Evolutionary conservation across 1,140 invertebrate genomes (phyloP).

Genomic region (Agraylea sexmaculata): DNA sequence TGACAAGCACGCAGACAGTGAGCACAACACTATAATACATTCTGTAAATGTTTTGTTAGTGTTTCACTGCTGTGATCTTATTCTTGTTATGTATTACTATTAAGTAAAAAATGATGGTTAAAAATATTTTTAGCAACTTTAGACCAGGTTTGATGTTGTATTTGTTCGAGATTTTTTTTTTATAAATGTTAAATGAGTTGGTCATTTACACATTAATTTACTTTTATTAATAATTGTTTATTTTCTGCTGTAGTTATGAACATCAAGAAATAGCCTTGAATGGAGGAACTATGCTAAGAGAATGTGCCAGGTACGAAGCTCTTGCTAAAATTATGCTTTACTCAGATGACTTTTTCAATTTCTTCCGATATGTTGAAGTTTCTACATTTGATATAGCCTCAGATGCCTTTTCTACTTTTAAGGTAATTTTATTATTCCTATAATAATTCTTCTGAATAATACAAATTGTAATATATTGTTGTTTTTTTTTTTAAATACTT

Average conservation of each 20-base stretch:
- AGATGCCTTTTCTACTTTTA: constrained; percentile 99
- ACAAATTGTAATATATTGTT: background rate
- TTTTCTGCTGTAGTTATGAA: constrained; percentile 69
- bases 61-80: constrained; percentile 4
- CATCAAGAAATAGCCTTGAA: constrained; percentile 98
- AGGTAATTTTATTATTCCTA: constrained; percentile 49
- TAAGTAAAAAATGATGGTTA: constrained; percentile 11
- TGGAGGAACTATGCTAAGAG: constrained; percentile 97
- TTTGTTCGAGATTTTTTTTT: constrained; percentile 1
- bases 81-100: constrained; percentile 6
- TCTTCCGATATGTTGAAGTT: constrained; percentile 99
- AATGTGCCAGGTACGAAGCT: constrained; percentile 95
- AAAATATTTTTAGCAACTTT: constrained; percentile 4
- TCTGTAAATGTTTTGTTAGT: no score
- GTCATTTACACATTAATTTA: constrained; percentile 11
- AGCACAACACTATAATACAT: no score
- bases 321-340: constrained; percentile 96
- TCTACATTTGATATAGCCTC: constrained; percentile 99
- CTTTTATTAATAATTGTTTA: constrained; percentile 14
- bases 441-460: background rate
- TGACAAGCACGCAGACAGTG: no score
- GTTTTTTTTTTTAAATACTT: constrained; percentile 24
- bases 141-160: no score
- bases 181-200: background rate
- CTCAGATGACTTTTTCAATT: constrained; percentile 97